phyloP scores from a whole-genome alignment of 1,140 invertebrate genomes.

The Macrosteles quadrilineatus region DNA sequence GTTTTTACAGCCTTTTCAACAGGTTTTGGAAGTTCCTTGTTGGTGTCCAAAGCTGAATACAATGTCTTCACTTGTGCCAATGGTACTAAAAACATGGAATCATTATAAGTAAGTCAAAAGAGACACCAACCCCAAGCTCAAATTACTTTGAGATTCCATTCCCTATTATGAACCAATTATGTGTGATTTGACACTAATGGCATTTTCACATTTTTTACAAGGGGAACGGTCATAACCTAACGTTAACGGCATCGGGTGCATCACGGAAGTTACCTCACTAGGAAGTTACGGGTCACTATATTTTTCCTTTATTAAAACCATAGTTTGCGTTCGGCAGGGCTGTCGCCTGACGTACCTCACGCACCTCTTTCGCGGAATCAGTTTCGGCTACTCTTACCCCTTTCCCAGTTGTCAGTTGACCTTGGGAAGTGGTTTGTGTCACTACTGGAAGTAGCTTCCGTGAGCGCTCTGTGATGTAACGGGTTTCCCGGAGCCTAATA shows the following conservation, averaged over 20 bases:
- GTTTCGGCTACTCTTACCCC: no score
- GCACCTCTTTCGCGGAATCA: no score
- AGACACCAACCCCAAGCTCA: slow-evolving; percentile 14
- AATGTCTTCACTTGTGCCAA: slow-evolving; percentile 53
- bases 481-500: no score
- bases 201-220: background rate
- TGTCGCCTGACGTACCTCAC: no score
- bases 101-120: slow-evolving; percentile 2
- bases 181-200: background rate
- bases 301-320: no score
- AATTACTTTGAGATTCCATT: background rate
- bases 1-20: slow-evolving; percentile 49
- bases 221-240: background rate
- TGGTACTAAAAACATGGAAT: slow-evolving; percentile 49
- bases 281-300: no score
- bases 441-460: no score
- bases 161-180: background rate
- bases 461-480: no score
- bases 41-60: slow-evolving; percentile 52
- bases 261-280: background rate
- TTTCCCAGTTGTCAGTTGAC: no score
- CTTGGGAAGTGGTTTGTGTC: no score
- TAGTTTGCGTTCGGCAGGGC: no score
- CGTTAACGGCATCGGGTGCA: background rate
- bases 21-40: slow-evolving; percentile 52